These are phyloP conservation scores for Rotaria macrura DNA, from an alignment of 2,888 invertebrate species.

Conservation along the genomic window DNA sequence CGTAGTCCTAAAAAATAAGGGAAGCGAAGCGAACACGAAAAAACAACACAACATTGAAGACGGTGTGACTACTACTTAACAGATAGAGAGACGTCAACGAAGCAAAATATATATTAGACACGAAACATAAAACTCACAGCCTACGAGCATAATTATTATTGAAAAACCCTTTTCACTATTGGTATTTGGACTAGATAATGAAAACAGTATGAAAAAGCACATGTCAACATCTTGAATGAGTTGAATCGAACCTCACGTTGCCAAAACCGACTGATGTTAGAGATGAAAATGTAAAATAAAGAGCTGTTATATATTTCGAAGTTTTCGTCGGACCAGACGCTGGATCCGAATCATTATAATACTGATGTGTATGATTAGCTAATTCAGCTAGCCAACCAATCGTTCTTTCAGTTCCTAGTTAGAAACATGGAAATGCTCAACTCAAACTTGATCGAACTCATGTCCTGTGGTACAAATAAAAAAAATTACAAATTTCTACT, in stretches of 20 bases:
- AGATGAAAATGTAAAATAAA: conserved; percentile 87
- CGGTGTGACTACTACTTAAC: too few relatives aligned
- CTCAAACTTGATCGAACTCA: not conserved
- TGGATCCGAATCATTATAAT: conserved; percentile 56
- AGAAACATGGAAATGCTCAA: not conserved
- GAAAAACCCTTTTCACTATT: conserved; percentile 30
- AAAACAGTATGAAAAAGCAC: not conserved
- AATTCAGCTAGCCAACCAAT: conserved; percentile 75
- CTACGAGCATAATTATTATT: conserved; percentile 20
- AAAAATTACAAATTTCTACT: not conserved
- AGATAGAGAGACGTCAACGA: not conserved
- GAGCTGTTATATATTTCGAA: conserved; percentile 76
- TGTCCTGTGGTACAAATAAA: too few relatives aligned
- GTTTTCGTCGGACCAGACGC: conserved; percentile 43
- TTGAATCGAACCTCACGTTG: conserved; percentile 41
- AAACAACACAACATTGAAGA: not conserved
- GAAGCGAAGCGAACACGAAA: not conserved
- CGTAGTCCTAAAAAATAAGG: conserved; percentile 23
- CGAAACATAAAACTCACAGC: not conserved
- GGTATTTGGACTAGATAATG: conserved; percentile 26
- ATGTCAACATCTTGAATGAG: not conserved
- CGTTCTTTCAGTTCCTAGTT: not conserved
- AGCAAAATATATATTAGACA: not conserved
- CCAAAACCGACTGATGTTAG: conserved; percentile 51
- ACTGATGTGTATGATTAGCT: conserved; percentile 78